A percentile compares a stretch with the other conserved stretches of the same genome.
Evolutionary conservation across 2,113 vertebrate species (phyloP).

Genomic region (Cyanoderma ruficeps): DNA sequence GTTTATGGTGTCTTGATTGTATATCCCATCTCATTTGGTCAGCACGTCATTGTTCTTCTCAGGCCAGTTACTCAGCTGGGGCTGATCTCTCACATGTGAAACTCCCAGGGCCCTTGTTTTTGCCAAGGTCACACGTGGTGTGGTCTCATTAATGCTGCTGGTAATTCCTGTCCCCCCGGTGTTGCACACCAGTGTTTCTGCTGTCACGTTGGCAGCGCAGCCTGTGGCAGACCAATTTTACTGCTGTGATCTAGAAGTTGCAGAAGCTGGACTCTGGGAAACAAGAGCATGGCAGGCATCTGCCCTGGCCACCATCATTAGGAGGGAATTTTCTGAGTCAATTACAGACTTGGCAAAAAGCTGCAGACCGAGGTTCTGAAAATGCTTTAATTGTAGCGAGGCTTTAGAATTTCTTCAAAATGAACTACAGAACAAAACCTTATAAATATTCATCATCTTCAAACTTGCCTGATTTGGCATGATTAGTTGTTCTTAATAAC

Average conservation of each 20-base stretch:
- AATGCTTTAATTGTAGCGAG: neutral
- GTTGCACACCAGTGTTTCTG: neutral
- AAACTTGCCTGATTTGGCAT: neutral
- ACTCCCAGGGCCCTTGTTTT: neutral
- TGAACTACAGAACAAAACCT: neutral
- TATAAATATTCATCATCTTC: constrained; percentile 37
- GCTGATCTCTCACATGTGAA: neutral
- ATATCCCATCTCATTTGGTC: neutral
- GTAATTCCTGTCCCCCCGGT: neutral
- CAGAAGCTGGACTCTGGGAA: neutral
- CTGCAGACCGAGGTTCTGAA: neutral
- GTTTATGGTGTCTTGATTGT: neutral
- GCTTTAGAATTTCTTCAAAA: constrained; percentile 12
- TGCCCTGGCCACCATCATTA: neutral
- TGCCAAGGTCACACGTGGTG: neutral
- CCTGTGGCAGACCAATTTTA: neutral
- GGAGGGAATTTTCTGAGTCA: neutral
- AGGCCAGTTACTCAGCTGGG: neutral
- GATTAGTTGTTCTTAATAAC: constrained; percentile 38
- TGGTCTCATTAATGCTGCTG: neutral
- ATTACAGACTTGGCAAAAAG: neutral
- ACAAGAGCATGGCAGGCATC: neutral
- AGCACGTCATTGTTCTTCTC: neutral
- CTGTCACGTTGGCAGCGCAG: neutral
- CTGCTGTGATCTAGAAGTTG: neutral